A percentile compares a stretch with the other conserved stretches of the same genome.
These are phyloP conservation scores for Aplysia californica DNA, from an alignment of 1,140 invertebrate species.

Conservation along the genomic window DNA sequence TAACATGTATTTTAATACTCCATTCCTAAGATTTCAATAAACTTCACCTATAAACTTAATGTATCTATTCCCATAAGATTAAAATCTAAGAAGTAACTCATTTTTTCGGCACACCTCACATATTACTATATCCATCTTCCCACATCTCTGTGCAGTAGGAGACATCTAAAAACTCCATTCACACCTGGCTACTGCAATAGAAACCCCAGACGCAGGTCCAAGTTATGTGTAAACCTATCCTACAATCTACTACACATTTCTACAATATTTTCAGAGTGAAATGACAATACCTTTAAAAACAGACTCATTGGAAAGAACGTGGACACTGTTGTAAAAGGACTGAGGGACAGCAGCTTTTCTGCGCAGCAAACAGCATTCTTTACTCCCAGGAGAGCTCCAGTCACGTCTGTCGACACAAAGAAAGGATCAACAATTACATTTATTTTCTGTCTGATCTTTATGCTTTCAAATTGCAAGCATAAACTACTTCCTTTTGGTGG, in stretches of 20 bases:
- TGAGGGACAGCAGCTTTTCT: conserved; percentile 69
- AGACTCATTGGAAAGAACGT: conserved; percentile 73
- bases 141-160: not conserved
- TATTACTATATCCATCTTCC: not conserved
- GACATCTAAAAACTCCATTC: not conserved
- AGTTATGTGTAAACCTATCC: not conserved
- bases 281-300: conserved; percentile 70
- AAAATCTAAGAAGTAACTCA: too few species aligned
- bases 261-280: not conserved
- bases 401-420: conserved; percentile 33
- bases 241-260: conserved; percentile 8
- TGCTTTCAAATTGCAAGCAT: too few species aligned
- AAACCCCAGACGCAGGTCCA: not conserved
- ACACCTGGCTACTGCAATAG: not conserved
- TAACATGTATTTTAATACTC: too few species aligned
- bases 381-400: conserved; percentile 73
- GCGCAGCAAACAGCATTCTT: conserved; percentile 69
- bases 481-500: not conserved
- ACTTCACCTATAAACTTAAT: too few species aligned
- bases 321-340: conserved; percentile 69
- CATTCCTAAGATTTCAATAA: too few species aligned
- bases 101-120: too few species aligned
- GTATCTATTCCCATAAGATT: too few species aligned
- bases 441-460: too few species aligned
- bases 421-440: too few species aligned